These are phyloP conservation scores for Halictus quadricinctus DNA, from an alignment of 2,888 invertebrate species.

Conservation along the genomic window DNA sequence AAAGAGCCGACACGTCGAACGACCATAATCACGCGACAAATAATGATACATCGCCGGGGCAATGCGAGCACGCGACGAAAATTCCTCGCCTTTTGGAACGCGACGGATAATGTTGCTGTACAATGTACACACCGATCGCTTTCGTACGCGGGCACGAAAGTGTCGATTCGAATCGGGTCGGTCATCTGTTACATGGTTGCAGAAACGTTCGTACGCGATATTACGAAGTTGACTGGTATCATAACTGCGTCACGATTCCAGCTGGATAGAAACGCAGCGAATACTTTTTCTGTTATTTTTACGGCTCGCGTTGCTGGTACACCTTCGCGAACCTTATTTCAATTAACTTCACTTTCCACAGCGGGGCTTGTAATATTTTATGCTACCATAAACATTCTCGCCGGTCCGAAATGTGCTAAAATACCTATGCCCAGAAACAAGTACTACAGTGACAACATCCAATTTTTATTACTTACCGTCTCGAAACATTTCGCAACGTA, in stretches of 20 bases:
- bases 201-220: neutral
- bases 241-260: neutral
- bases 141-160: neutral
- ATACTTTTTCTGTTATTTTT: neutral
- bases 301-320: neutral
- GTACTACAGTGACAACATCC: neutral
- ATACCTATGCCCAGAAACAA: neutral
- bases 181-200: neutral
- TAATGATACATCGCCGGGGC: conserved; percentile 13
- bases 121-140: neutral
- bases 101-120: neutral
- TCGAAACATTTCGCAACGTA: neutral
- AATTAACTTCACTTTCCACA: neutral
- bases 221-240: neutral
- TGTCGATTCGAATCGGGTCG: conserved; percentile 9
- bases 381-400: neutral
- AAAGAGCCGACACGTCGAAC: conserved; percentile 23
- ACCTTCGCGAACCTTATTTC: neutral
- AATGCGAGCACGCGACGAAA: conserved; percentile 25
- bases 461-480: neutral
- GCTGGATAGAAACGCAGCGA: neutral
- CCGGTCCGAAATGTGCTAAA: neutral
- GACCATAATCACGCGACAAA: conserved; percentile 34
- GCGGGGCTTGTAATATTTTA: neutral
- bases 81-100: conserved; percentile 11